Evolutionary conservation across 2,888 invertebrate species (phyloP), one percentile per base, ranked within the genome.

Genomic region (Nemotelus pantherinus): DNA sequence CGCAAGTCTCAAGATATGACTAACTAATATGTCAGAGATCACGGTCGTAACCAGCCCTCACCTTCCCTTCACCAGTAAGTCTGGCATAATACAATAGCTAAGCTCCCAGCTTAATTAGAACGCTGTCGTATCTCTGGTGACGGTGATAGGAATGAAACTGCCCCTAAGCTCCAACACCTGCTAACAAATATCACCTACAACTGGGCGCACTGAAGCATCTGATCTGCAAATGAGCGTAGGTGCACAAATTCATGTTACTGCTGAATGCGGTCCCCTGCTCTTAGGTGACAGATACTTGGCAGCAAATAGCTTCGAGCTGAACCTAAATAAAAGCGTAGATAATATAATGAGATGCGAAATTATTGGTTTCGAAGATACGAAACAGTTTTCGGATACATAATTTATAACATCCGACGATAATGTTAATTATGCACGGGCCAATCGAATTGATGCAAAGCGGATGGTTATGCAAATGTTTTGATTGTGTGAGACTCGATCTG

Each of bases 291-390:
- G 25, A 25, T 25, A 25, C 25, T 25, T 25, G 25, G 25, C 25
- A 25, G 25, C 25, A 25, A 25, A 25, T 25, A 25, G 25, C 25
- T 25, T 25, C 25, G 25, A 25, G 25, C 25, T 25, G 25, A 25
- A 25, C 25, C 25, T 25, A 25, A 25, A 25, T 25, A 25, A 25
- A 25, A 25, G 25, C 25, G 25, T 25, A 25, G 25, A 25, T 2
- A 39, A 71, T 68, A 44, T 71, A 71, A 71, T 71, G 71, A 71
- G 71, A 71, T 71, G 71, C 71, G 44, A 71, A 71, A 55, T 71
- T 71, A 71, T 71, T 57, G 71, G 71, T 10, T 55, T 5, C 43
- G 44, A 71, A 71, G 71, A 71, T 71, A 71, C 55, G n/a, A 53
- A 71, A 71, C 71, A 43, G 55, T 43, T 71, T 55, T 57, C 44